Evolutionary conservation across 37 sponge, comb jelly and placozoan species (phyloP).

Genomic region (Amphimedon queenslandica): DNA sequence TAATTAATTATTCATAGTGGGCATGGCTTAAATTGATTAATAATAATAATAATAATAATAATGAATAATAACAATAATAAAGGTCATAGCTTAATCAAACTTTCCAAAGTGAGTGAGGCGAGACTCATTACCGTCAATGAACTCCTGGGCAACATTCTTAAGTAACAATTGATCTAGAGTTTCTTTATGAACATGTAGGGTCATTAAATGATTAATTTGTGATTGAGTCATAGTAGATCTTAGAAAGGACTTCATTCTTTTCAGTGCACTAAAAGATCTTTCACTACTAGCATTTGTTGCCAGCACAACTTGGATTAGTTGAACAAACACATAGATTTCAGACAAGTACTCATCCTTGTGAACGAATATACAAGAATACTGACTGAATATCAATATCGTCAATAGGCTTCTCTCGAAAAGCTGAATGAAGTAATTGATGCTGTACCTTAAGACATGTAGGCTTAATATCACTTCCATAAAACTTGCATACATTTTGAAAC

Average conservation of each 20-base stretch:
- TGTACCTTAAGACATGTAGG: conserved; percentile 7
- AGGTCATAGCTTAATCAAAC: no score
- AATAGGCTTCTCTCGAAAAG: neutral
- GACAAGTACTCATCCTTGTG: conserved; percentile 6
- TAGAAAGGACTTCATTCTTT: conserved; percentile 56
- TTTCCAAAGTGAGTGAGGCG: conserved; percentile 30
- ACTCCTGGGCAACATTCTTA: conserved; percentile 41
- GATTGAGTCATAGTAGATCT: conserved; percentile 52
- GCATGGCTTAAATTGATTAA: neutral
- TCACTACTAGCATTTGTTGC: conserved; percentile 68
- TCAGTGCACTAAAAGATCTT: conserved; percentile 57
- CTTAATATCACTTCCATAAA: conserved; percentile 37
- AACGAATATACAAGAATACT: neutral
- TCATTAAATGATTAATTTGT: conserved; percentile 42
- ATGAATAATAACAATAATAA: neutral
- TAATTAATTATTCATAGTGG: neutral
- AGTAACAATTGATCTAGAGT: conserved; percentile 25
- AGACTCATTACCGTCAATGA: conserved; percentile 35
- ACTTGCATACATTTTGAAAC: conserved; percentile 20
- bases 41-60: neutral
- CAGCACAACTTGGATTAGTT: conserved; percentile 34
- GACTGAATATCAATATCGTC: neutral
- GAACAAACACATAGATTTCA: conserved; percentile 23
- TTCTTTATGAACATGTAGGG: conserved; percentile 37
- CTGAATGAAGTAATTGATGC: conserved; percentile 2